phyloP scores from a whole-genome alignment of 2,888 invertebrate genomes.

The Pandemis heparana region DNA sequence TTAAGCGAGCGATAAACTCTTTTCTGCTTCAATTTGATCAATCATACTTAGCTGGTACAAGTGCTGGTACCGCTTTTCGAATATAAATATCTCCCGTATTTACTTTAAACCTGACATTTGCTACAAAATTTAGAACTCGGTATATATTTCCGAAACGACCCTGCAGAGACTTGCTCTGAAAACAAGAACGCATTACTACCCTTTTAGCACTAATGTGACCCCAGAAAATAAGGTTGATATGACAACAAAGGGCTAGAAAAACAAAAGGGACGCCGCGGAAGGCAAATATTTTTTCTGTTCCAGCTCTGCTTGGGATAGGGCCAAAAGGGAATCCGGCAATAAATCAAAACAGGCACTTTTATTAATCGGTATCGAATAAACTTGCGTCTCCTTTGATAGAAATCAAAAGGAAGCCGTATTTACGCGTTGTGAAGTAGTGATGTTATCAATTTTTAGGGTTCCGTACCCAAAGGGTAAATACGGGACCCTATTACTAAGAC shows the following conservation, averaged over 20 bases:
- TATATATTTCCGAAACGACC: slow-evolving; percentile 11
- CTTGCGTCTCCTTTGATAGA: slow-evolving; percentile 14
- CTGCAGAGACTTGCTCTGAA: slow-evolving; percentile 16
- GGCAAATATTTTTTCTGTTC: slow-evolving; percentile 47
- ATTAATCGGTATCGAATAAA: slow-evolving; percentile 34
- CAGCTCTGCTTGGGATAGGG: slow-evolving; percentile 46
- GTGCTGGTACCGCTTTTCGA: too few relatives aligned
- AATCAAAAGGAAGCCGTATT: background rate
- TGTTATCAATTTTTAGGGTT: background rate
- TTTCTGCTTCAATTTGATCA: too few relatives aligned
- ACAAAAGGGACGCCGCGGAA: slow-evolving; percentile 45
- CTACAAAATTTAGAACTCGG: background rate
- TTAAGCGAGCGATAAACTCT: too few relatives aligned
- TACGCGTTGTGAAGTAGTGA: background rate
- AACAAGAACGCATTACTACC: slow-evolving; percentile 36
- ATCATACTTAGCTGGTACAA: too few relatives aligned
- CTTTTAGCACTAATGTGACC: slow-evolving; percentile 37
- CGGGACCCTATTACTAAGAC: too few relatives aligned
- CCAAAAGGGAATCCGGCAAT: slow-evolving; percentile 38
- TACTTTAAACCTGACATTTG: background rate
- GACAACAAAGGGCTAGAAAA: slow-evolving; percentile 44
- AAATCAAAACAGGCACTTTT: slow-evolving; percentile 37
- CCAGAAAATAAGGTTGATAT: slow-evolving; percentile 44
- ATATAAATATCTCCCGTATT: background rate
- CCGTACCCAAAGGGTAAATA: too few relatives aligned